These are phyloP conservation scores for Sceloporus undulatus DNA, from an alignment of 2,113 vertebrate species.

Conservation along the genomic window DNA sequence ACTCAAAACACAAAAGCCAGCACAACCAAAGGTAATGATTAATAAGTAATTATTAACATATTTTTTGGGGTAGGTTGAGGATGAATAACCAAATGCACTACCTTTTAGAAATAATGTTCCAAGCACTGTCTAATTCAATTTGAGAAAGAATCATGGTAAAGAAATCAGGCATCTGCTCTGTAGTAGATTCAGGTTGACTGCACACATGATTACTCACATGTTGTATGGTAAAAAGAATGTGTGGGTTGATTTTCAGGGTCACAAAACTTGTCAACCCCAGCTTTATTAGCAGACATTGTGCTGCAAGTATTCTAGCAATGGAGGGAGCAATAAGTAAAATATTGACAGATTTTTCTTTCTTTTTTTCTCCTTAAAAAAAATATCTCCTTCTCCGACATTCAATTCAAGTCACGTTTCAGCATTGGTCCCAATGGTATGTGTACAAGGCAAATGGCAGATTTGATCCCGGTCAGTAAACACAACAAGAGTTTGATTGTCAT, in stretches of 20 bases:
- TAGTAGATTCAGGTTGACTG: neutral
- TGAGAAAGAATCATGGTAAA: neutral
- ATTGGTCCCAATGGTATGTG: slow-evolving; percentile 5
- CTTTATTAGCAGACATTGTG: neutral
- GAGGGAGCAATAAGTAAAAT: neutral
- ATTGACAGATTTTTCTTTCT: neutral
- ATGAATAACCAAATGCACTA: neutral
- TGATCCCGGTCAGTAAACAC: slow-evolving; percentile 24
- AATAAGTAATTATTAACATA: too few relatives aligned
- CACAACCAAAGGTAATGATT: too few relatives aligned
- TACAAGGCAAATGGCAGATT: slow-evolving; percentile 30
- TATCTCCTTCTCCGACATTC: neutral
- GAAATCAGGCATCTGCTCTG: neutral
- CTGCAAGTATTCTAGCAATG: neutral
- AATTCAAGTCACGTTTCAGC: slow-evolving; percentile 9
- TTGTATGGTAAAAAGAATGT: neutral
- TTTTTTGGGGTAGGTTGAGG: too few relatives aligned
- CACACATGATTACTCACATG: neutral
- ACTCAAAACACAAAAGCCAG: too few relatives aligned
- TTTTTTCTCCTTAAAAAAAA: neutral
- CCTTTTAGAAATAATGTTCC: neutral
- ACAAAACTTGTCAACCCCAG: neutral
- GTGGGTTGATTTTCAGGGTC: neutral
- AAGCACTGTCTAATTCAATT: neutral
- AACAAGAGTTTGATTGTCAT: slow-evolving; percentile 22